Percentiles rank a stretch among this genome's conserved stretches.
These are phyloP conservation scores for Agonopterix subpropinquella DNA, from an alignment of 2,888 invertebrate genomes.

Conservation along the genomic window DNA sequence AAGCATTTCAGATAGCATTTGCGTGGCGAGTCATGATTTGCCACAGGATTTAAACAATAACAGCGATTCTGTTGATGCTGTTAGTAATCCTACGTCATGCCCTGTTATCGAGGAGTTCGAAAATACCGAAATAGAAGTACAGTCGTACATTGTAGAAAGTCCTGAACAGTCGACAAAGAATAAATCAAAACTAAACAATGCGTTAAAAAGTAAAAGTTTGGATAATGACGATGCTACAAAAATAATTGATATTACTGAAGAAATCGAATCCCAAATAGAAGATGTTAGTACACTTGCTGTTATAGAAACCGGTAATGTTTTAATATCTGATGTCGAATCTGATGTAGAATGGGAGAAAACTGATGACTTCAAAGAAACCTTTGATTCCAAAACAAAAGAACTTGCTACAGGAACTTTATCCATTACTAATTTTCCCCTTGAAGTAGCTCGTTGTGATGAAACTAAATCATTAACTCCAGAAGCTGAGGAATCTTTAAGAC, in stretches of 20 bases:
- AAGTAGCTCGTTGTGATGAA: conserved; percentile 53
- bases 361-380: conserved; percentile 45
- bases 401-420: conserved; percentile 50
- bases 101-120: conserved; percentile 3
- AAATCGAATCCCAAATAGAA: conserved; percentile 24
- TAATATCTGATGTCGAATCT: conserved; percentile 78
- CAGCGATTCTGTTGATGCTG: conserved; percentile 16
- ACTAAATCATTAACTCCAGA: conserved; percentile 68
- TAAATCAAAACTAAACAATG: conserved; percentile 44
- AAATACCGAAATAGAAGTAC: conserved; percentile 9
- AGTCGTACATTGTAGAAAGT: conserved; percentile 56
- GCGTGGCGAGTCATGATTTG: conserved; percentile 5
- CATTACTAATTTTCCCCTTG: conserved; percentile 56
- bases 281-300: conserved; percentile 41
- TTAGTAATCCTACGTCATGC: conserved; percentile 8
- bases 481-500: conserved; percentile 72
- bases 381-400: conserved; percentile 27
- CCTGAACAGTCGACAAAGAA: conserved; percentile 47
- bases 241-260: conserved; percentile 60
- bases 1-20: conserved; percentile 9
- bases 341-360: conserved; percentile 77
- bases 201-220: conserved; percentile 64
- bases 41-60: conserved; percentile 41
- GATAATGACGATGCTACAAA: conserved; percentile 63
- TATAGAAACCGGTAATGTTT: conserved; percentile 62